Percentiles rank a stretch among this genome's conserved stretches.
These are phyloP conservation scores for Melipona quadrifasciata DNA, from an alignment of 1,140 invertebrate species.

Conservation along the genomic window DNA sequence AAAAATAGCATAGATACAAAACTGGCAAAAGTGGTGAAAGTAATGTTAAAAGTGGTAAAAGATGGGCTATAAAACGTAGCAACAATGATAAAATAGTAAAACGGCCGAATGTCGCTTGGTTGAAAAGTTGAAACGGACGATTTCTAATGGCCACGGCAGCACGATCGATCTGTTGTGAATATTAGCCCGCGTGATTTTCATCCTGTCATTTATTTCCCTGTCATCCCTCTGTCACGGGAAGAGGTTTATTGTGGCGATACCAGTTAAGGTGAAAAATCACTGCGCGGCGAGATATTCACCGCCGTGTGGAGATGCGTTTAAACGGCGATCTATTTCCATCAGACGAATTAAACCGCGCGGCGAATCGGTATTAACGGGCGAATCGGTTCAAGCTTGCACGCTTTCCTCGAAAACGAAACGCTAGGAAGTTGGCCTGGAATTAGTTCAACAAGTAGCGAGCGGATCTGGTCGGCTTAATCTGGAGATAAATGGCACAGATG, in stretches of 20 bases:
- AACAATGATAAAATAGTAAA: no score
- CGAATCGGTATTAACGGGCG: neutral
- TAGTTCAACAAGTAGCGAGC: constrained; percentile 14
- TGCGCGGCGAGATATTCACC: neutral
- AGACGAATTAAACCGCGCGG: neutral
- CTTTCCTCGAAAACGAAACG: neutral
- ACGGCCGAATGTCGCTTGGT: no score
- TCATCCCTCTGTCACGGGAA: constrained; percentile 2
- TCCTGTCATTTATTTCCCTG: constrained; percentile 13
- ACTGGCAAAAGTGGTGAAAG: no score
- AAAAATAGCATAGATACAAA: no score
- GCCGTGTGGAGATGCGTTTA: neutral
- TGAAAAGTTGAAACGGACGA: no score
- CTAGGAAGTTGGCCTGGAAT: neutral
- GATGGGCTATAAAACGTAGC: no score
- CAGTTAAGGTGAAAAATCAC: constrained; percentile 31
- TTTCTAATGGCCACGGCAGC: neutral
- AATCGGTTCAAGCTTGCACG: neutral
- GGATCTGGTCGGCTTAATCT: neutral
- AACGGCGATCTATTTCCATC: constrained; percentile 30
- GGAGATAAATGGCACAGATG: neutral
- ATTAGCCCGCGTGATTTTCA: neutral
- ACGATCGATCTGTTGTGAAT: constrained; percentile 28
- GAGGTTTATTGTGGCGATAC: constrained; percentile 8
- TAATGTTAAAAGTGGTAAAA: no score